phyloP scores from a whole-genome alignment of 2,888 invertebrate genomes.

The Lysandra bellargus region DNA sequence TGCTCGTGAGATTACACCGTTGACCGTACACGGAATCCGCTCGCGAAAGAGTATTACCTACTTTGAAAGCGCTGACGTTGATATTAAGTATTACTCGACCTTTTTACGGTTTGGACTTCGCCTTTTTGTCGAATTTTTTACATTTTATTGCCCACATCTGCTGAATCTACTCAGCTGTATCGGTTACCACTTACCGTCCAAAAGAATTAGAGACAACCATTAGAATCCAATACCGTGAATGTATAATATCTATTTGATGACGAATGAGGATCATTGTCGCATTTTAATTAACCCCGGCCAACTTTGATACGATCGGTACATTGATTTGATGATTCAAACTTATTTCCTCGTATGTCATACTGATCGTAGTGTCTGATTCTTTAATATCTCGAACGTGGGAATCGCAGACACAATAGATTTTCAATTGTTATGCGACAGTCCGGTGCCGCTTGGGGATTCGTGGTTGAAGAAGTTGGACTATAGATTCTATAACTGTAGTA shows the following conservation, averaged over 20 bases:
- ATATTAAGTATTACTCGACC: background rate
- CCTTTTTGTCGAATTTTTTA: background rate
- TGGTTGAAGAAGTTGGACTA: background rate
- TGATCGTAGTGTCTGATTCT: background rate
- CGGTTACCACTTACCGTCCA: background rate
- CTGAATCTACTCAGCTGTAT: background rate
- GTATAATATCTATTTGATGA: background rate
- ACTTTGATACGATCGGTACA: background rate
- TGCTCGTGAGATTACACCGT: slow-evolving; percentile 27
- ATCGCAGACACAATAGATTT: no score
- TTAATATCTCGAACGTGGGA: background rate
- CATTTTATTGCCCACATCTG: no score
- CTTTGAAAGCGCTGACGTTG: slow-evolving; percentile 13
- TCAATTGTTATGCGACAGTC: no score
- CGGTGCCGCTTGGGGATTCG: no score
- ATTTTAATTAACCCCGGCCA: slow-evolving; percentile 7
- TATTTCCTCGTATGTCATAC: background rate
- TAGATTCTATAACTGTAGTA: background rate
- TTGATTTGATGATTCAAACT: slow-evolving; percentile 23
- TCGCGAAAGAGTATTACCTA: slow-evolving; percentile 27
- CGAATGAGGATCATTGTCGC: slow-evolving; percentile 2
- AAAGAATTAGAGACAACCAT: background rate
- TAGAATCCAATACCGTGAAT: background rate
- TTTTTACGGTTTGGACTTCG: background rate
- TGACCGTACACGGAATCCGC: background rate